Percentiles rank a stretch among this genome's conserved stretches.
phyloP scores from a whole-genome alignment of 2,113 vertebrate genomes.

The Sclerurus mexicanus region DNA sequence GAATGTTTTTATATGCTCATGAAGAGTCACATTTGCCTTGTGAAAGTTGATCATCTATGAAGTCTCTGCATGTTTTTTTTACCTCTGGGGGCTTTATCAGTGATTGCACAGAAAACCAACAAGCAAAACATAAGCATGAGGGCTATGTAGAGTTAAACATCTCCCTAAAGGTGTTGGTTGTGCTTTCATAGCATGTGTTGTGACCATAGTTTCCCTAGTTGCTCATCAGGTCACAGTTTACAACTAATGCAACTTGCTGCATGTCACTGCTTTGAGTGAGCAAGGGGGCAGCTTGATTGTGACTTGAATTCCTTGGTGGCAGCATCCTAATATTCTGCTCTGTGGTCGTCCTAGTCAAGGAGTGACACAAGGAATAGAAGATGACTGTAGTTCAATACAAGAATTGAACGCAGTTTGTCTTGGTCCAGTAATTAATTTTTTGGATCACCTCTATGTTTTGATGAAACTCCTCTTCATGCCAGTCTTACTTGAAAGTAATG shows the following conservation, averaged over 20 bases:
- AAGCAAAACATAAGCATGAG: background rate
- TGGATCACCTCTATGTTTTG: background rate
- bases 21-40: background rate
- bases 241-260: background rate
- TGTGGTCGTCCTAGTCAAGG: no score
- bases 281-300: background rate
- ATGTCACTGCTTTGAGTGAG: accelerated
- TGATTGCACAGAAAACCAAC: background rate
- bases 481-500: background rate
- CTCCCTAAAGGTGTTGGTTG: background rate
- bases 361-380: background rate
- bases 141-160: background rate
- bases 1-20: background rate
- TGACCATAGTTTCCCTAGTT: background rate
- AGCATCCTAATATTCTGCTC: background rate
- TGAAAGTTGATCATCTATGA: background rate
- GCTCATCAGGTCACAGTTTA: background rate
- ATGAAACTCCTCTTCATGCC: background rate
- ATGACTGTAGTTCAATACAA: accelerated
- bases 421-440: background rate
- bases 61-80: background rate
- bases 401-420: background rate
- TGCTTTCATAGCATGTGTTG: background rate
- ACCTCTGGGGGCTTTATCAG: background rate
- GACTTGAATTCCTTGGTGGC: background rate